Evolutionary conservation across 92 coral and sea anemone species (phyloP), one percentile per base, ranked within the genome.

Genomic region (Porites divaricata): DNA sequence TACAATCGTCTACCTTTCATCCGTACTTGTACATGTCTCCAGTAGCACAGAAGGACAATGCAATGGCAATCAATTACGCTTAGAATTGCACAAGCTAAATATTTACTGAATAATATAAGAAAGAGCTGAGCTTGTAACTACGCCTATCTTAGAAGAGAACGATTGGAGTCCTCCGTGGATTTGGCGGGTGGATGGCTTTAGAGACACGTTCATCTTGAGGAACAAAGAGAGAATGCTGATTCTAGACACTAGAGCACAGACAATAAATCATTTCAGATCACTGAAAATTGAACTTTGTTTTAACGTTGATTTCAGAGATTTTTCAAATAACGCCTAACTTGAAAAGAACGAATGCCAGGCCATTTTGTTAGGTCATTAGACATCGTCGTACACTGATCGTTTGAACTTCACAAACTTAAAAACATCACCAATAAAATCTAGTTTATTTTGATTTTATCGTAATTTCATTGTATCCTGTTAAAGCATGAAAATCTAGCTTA

Each of bases 1-100:
- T 89, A 8, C 88, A 80, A 28, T 74, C 92, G 12, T 89, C 93
- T 20, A 86, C 91, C 49, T 90, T 88, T 67, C 93, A 92, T 72
- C 98, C 98, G 0, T 94, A 88, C 84, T 63, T 94, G 89, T 79
- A 85, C 17, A 94, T 92, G 85, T 92, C 95, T n/a, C 84, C 87
- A 2, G 81, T 82, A 5, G 48, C 86, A 67, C 72, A 71, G 76
- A 68, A 64, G 57, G 85, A 80, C 64, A 80, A 69, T 69, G 67
- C 54, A 25, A 70, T 80, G 9, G 85, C 76, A 24, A 70, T 80
- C 19, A 80, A 69, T 80, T 80, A 80, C 24, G 53, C 85, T 2
- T 70, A 69, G 53, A 15, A 11, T 12, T 54, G 22, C 65, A 67
- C 63, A 45, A 17, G 62, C 24, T 61, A 14, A 64, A 67, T 24